Evolutionary conservation across 1,140 invertebrate genomes (phyloP), one percentile per base, ranked within the genome.

Genomic region (Dreissena polymorpha): DNA sequence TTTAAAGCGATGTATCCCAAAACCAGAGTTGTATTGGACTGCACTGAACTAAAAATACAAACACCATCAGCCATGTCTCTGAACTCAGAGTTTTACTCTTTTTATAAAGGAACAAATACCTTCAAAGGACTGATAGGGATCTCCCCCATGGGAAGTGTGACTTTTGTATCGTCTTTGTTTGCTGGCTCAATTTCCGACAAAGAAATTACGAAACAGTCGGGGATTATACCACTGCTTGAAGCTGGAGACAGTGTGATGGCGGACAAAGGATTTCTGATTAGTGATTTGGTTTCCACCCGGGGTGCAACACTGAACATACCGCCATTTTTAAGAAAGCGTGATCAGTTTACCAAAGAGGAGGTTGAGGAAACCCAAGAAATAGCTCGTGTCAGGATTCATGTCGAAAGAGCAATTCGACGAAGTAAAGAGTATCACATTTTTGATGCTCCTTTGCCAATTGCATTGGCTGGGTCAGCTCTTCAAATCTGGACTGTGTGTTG

Each of bases 111-210:
- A 27, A n/a, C 70, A 10, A 55, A 65, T 29, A 87, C 84, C 49
- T 85, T 83, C 72, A 87, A 87, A 81, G 76, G 86, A 53, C 63
- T 88, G 8, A 70, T 88, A 18, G 85, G 86, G 13, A 85, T 88
- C 39, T 69, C 82, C 12, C 86, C 82, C 29, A 60, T 85, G 85
- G 85, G 85, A 27, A 73, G 75, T n/a, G 10, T 86, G 2, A 83
- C 65, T 18, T 88, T 86, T 71, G 67, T 86, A 23, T 84, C 81
- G 39, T 13, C 21, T 57, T 49, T 86, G 25, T 86, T 60, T 50
- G 74, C 85, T 27, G 81, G 81, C 14, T 86, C 55, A 16, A 86
- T 79, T 68, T 86, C 85, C 1, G 85, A 86, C 70, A 29, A 75
- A 5, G 81, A 86, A 69, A 79, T 77, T 14, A 71, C 68, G 25